These are phyloP conservation scores for Tupaia tana DNA, from an alignment of 2,113 vertebrate species.

Conservation along the genomic window DNA sequence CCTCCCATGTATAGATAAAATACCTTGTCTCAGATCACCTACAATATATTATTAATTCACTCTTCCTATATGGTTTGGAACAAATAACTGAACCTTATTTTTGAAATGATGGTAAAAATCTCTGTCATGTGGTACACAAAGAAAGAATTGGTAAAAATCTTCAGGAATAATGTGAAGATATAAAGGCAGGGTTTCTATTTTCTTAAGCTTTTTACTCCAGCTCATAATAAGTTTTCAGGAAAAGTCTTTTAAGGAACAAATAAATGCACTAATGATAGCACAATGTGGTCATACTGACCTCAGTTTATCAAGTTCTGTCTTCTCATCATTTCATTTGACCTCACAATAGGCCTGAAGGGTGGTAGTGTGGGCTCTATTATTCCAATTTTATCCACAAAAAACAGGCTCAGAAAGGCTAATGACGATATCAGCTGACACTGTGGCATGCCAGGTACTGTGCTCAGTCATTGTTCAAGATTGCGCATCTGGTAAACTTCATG, in stretches of 20 bases:
- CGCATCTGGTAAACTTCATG: background rate
- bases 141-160: constrained; percentile 22
- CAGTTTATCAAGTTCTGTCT: background rate
- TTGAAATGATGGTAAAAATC: background rate
- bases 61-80: background rate
- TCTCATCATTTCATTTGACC: background rate
- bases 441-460: background rate
- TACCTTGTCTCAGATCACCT: background rate
- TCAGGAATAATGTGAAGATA: background rate
- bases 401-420: background rate
- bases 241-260: background rate
- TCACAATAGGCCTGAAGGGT: background rate
- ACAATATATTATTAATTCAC: background rate
- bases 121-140: background rate
- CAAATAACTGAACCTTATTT: constrained; percentile 21
- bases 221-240: background rate
- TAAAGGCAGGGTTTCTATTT: background rate
- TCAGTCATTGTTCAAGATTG: background rate
- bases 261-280: background rate
- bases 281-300: background rate
- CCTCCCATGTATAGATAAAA: background rate
- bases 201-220: background rate
- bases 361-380: background rate
- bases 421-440: background rate
- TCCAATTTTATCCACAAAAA: background rate